Base-by-base conservation (phyloP, 1,140 invertebrate species). In the Panagrolaimus sp. region DNA sequence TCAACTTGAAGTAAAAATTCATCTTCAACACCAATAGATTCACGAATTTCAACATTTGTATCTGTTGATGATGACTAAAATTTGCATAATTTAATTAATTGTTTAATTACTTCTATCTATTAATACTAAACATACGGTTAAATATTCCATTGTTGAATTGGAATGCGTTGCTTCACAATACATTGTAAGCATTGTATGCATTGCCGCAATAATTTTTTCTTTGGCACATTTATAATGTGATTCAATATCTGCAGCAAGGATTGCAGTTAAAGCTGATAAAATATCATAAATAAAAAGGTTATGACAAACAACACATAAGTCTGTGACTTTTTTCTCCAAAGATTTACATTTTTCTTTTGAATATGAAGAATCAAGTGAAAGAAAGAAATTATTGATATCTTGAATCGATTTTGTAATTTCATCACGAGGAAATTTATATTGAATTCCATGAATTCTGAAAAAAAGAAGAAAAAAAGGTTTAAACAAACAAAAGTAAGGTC, bases 1-100 rank as follows among this genome's bases (percentile, higher is more conserved):
- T 74, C 73, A 15, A 74, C 58, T 58, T 28, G 46, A 1, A 74
- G 12, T 28, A 74, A 38, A 10, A 75, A 43, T 43, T 73, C 66
- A 1, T 75, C 21, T n/a, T 66, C 45, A 21, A 74, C 47, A 6
- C 44, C 15, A 14, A 62, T 67, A 21, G 69, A 63, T 6, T 74
- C 73, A 14, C 62, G 24, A 43, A 73, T 43, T 55, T 71, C 32
- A 38, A 38, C 32, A 38, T 38, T 38, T 38, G 32, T 7, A 38
- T 38, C 21, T 44, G 63, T 47, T 71, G 65, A 15, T 28, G 6
- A 6, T 7, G 28, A 32, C 48, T 24, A 24, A 43, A 43, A 38
- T 4, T 38, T 4, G 2, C 7, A 38, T 38, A 7, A n/a, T 26
- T n/a, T 6, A 1, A 8, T 1, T 24, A 17, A 38, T 7, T 7